Evolutionary conservation across 2,113 vertebrate genomes (phyloP).

Genomic region (Delphinus delphis): DNA sequence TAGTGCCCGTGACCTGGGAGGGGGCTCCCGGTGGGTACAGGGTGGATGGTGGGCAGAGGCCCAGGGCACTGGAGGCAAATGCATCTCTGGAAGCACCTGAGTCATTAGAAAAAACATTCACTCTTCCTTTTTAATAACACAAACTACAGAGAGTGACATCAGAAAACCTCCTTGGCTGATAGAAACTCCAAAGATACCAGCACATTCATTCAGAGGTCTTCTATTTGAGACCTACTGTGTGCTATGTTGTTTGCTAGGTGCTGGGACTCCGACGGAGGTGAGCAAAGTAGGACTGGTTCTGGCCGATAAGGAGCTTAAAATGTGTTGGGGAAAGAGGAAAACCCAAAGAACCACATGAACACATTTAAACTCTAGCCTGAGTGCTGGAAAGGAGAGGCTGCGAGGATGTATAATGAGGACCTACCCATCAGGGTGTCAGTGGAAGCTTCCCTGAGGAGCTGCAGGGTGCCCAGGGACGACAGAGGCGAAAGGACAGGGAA

Average conservation of each 20-base stretch:
- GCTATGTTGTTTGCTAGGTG: not conserved
- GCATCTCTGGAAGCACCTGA: not conserved
- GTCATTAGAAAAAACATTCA: not conserved
- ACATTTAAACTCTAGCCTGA: rapidly evolving
- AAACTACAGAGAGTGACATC: not conserved
- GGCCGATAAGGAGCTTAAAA: not conserved
- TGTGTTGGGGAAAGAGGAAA: not conserved
- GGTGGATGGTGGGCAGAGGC: too few species aligned
- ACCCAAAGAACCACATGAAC: rapidly evolving
- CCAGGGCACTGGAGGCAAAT: too few species aligned
- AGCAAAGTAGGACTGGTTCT: not conserved
- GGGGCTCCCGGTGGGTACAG: not conserved
- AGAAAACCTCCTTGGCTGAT: not conserved
- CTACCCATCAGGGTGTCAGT: rapidly evolving
- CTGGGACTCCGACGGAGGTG: rapidly evolving
- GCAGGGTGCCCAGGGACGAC: rapidly evolving
- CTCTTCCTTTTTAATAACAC: not conserved
- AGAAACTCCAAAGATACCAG: rapidly evolving
- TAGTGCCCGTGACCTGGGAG: not conserved
- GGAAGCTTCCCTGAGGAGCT: not conserved
- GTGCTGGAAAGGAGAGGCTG: rapidly evolving
- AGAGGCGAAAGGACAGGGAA: rapidly evolving
- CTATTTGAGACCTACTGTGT: rapidly evolving
- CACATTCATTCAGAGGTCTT: rapidly evolving
- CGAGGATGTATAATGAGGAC: rapidly evolving